A percentile compares a stretch with the other conserved stretches of the same genome.
phyloP scores from a whole-genome alignment of 2,113 vertebrate species.

The Paracanthobrama guichenoti region DNA sequence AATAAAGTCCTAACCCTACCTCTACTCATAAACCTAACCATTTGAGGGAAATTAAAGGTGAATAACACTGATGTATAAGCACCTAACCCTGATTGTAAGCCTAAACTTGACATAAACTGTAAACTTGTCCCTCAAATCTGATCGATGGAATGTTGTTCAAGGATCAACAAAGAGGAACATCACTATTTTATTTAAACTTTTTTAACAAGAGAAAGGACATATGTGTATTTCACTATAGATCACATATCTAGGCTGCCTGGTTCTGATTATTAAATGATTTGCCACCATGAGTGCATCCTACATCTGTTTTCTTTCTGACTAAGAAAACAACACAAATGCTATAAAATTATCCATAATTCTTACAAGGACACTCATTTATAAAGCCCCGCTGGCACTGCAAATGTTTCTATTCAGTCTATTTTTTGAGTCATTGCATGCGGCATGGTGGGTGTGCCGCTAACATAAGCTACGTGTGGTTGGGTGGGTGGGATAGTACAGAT shows the following conservation, averaged over 20 bases:
- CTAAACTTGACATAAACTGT: no score
- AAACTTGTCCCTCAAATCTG: no score
- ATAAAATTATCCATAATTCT: conserved; percentile 57
- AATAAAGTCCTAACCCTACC: no score
- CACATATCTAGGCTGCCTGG: conserved; percentile 3
- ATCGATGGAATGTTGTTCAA: no score
- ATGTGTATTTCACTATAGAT: neutral
- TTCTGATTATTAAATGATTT: conserved; percentile 51
- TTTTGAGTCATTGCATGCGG: conserved; percentile 48
- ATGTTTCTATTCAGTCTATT: conserved; percentile 40
- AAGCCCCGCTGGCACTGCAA: conserved; percentile 49
- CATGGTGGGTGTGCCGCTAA: conserved; percentile 26
- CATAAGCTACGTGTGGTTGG: conserved; percentile 16
- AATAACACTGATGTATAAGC: no score
- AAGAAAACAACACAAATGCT: conserved; percentile 56
- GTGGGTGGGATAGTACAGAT: conserved; percentile 18
- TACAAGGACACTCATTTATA: conserved; percentile 51
- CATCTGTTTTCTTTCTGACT: conserved; percentile 68
- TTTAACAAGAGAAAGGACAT: neutral
- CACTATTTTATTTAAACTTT: neutral
- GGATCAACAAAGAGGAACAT: no score
- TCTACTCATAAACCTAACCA: no score
- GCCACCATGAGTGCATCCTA: conserved; percentile 42
- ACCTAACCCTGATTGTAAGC: no score
- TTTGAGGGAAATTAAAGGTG: no score